phyloP scores from a whole-genome alignment of 2,888 invertebrate genomes.

The Caenorhabditis sp. region DNA sequence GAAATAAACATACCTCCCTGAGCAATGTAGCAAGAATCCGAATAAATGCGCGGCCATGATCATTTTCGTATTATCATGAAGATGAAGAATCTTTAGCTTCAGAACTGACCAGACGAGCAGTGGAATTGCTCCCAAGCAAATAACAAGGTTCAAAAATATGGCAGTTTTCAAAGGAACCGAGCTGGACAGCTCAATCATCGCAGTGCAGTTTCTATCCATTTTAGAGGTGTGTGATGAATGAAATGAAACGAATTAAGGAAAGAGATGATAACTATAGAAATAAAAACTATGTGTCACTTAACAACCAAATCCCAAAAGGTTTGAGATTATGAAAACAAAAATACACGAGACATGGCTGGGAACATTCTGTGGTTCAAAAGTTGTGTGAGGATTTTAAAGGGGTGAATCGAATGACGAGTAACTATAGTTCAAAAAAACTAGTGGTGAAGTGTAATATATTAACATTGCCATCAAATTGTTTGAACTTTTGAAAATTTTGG shows the following conservation, averaged over 20 bases:
- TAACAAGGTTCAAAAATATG: slow-evolving; percentile 7
- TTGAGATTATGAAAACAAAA: no score
- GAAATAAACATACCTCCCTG: neutral
- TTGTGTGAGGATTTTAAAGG: no score
- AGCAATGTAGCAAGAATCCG: slow-evolving; percentile 21
- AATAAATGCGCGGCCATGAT: slow-evolving; percentile 18
- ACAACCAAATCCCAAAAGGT: no score
- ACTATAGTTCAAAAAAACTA: no score
- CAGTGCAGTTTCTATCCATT: slow-evolving; percentile 16
- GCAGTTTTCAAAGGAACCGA: slow-evolving; percentile 11
- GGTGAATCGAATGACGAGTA: no score
- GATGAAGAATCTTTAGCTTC: slow-evolving; percentile 6
- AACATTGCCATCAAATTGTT: no score
- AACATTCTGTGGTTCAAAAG: no score
- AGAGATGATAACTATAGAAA: neutral
- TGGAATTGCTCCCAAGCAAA: slow-evolving; percentile 1
- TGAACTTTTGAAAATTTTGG: no score
- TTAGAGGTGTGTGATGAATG: neutral
- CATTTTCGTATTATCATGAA: neutral
- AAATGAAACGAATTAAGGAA: neutral
- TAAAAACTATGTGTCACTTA: no score
- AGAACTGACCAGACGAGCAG: slow-evolving; percentile 2
- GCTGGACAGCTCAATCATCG: slow-evolving; percentile 2
- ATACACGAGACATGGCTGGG: no score
- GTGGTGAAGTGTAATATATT: no score